These are phyloP conservation scores for Epinotia brunnichana DNA, from an alignment of 2,888 invertebrate species.

Conservation along the genomic window DNA sequence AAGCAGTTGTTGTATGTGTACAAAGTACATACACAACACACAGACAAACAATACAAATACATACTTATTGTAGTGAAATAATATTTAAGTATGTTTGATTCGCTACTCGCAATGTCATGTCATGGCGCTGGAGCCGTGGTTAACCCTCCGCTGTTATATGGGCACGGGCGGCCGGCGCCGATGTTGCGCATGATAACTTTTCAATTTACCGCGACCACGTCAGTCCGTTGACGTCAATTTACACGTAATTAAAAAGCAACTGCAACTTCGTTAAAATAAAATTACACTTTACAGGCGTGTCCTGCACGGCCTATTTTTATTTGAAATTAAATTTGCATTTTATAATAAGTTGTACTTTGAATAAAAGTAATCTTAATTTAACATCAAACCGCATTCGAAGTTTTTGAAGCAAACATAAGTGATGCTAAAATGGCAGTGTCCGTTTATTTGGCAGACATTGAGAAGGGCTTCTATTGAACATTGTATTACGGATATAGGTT, in stretches of 20 bases:
- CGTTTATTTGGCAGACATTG: slow-evolving; percentile 2
- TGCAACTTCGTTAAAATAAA: not conserved
- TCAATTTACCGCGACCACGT: slow-evolving; percentile 29
- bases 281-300: not conserved
- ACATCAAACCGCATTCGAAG: too few species aligned
- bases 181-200: slow-evolving; percentile 22
- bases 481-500: not conserved
- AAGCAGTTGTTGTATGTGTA: too few species aligned
- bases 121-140: too few species aligned
- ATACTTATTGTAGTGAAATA: too few species aligned
- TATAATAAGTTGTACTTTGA: not conserved
- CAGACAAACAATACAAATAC: too few species aligned
- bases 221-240: slow-evolving; percentile 22
- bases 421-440: not conserved
- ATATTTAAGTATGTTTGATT: too few species aligned
- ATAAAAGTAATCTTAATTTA: not conserved
- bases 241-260: slow-evolving; percentile 12
- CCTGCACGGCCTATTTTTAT: not conserved
- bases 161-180: not conserved
- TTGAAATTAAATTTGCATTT: not conserved
- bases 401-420: not conserved
- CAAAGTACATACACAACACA: too few species aligned
- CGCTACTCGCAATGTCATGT: too few species aligned
- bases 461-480: not conserved
- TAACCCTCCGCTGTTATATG: too few species aligned